phyloP scores from a whole-genome alignment of 2,888 invertebrate genomes.

The Megamerina dolium region DNA sequence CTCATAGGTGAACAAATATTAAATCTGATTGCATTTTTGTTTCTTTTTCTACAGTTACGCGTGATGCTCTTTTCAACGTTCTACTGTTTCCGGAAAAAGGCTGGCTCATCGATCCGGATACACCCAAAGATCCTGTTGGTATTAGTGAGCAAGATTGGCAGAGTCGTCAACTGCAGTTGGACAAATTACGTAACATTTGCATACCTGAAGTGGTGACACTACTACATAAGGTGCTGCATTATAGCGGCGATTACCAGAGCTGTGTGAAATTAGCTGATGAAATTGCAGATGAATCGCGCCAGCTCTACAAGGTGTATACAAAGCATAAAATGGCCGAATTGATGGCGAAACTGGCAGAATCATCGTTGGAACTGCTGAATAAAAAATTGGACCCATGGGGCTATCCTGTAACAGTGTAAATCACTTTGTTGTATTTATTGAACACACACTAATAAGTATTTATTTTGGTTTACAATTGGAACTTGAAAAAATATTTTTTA shows the following conservation, averaged over 20 bases:
- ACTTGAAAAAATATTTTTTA: too few species aligned
- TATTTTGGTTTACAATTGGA: background rate
- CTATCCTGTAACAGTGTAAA: slow-evolving; percentile 51
- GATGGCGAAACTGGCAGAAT: slow-evolving; percentile 70
- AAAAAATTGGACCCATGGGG: slow-evolving; percentile 80
- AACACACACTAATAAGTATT: background rate
- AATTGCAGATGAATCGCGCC: slow-evolving; percentile 70
- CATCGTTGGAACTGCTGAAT: slow-evolving; percentile 69
- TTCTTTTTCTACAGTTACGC: slow-evolving; percentile 55
- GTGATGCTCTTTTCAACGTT: slow-evolving; percentile 76
- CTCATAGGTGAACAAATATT: background rate
- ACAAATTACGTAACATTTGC: slow-evolving; percentile 70
- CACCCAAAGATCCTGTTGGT: slow-evolving; percentile 51
- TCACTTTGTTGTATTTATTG: too few species aligned
- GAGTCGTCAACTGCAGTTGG: slow-evolving; percentile 57
- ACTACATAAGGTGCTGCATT: slow-evolving; percentile 71
- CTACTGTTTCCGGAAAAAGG: slow-evolving; percentile 83
- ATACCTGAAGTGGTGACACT: slow-evolving; percentile 78
- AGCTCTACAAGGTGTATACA: slow-evolving; percentile 74
- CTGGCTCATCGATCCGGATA: slow-evolving; percentile 74
- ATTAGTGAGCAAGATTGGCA: slow-evolving; percentile 54
- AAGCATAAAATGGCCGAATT: slow-evolving; percentile 72
- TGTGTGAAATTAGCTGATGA: slow-evolving; percentile 74
- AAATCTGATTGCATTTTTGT: slow-evolving; percentile 3
- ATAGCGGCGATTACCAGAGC: slow-evolving; percentile 68